Evolutionary conservation across 2,888 invertebrate genomes (phyloP).

Genomic region (Tetanocera ferruginea): DNA sequence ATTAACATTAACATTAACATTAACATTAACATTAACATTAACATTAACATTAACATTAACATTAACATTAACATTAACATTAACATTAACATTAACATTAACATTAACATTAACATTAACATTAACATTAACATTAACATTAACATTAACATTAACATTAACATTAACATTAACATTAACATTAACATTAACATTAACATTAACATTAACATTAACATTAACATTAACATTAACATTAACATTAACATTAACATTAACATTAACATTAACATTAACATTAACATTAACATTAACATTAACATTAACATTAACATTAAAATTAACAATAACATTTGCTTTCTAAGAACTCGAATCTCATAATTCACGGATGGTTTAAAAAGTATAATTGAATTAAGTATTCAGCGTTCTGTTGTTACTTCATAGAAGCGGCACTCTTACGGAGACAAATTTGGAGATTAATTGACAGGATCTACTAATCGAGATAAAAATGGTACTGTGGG

Average conservation of each 20-base stretch:
- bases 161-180: not conserved
- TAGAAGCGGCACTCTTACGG: too few relatives aligned
- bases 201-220: not conserved
- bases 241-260: not conserved
- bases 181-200: not conserved
- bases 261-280: not conserved
- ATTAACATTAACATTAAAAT: too few relatives aligned
- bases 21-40: not conserved
- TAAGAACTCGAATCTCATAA: not conserved
- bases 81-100: not conserved
- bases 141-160: not conserved
- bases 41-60: not conserved
- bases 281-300: not conserved
- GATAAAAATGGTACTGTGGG: too few relatives aligned
- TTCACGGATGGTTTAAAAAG: too few relatives aligned
- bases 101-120: not conserved
- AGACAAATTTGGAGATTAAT: too few relatives aligned
- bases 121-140: not conserved
- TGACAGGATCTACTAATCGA: too few relatives aligned
- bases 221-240: not conserved
- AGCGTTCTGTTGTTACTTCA: too few relatives aligned
- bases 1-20: too few relatives aligned
- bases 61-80: not conserved
- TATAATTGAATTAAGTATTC: too few relatives aligned
- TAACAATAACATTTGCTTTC: too few relatives aligned